Evolutionary conservation across 92 coral and sea anemone species (phyloP).

Genomic region (Muricea muricata): DNA sequence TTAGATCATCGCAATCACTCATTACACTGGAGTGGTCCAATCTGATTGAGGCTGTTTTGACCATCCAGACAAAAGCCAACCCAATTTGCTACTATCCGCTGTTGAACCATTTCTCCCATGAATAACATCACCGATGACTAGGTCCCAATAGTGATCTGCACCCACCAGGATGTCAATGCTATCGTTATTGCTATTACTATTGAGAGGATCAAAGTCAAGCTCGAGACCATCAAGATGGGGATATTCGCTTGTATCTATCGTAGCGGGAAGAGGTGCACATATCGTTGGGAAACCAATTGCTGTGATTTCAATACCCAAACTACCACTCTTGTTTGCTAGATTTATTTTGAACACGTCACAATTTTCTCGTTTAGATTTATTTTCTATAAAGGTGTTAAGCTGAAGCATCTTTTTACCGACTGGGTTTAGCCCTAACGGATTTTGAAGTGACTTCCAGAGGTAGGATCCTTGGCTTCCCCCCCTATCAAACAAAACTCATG

Average conservation of each 20-base stretch:
- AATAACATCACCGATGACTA: background rate
- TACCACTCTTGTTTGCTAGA: conserved; percentile 6
- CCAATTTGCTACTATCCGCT: too few species aligned
- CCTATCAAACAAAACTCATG: background rate
- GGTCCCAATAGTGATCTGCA: too few species aligned
- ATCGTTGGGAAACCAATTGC: conserved; percentile 18
- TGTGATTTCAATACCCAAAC: background rate
- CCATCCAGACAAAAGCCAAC: conserved; percentile 22
- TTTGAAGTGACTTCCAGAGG: conserved; percentile 1
- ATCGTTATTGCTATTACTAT: background rate
- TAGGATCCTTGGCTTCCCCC: background rate
- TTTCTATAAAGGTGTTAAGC: background rate
- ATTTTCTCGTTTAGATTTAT: conserved; percentile 5
- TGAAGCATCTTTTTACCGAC: background rate
- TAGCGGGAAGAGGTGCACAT: background rate
- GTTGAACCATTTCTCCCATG: background rate
- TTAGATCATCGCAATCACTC: background rate
- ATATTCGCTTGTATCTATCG: background rate
- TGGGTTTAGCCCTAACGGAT: background rate
- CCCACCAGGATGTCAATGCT: conserved; percentile 4
- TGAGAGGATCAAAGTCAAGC: background rate
- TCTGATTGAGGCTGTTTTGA: background rate
- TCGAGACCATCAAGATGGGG: background rate
- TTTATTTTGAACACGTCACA: conserved; percentile 4
- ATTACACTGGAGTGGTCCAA: conserved; percentile 4